Percentiles rank a stretch among this genome's conserved stretches.
Evolutionary conservation across 2,888 invertebrate genomes (phyloP).

Genomic region (Pyralis farinalis): DNA sequence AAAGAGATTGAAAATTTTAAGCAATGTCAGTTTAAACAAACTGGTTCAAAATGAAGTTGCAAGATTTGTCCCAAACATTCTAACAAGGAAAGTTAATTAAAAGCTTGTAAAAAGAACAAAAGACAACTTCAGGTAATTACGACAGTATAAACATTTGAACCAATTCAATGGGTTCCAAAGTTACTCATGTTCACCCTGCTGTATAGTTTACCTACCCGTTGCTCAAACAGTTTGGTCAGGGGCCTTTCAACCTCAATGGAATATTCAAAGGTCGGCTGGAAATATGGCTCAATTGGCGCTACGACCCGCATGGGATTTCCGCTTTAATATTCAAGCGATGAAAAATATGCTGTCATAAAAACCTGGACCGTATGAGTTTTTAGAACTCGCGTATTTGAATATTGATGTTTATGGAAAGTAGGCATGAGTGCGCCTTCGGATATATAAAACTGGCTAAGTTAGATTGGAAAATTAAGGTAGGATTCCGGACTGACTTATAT

Average conservation of each 20-base stretch:
- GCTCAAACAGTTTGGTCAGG: conserved; percentile 46
- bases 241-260: conserved; percentile 61
- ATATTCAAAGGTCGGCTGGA: conserved; percentile 69
- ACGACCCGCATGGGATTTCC: conserved; percentile 58
- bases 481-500: no score
- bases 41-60: no score
- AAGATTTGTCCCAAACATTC: no score
- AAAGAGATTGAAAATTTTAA: no score
- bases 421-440: conserved; percentile 18
- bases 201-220: conserved; percentile 34
- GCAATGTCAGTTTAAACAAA: no score
- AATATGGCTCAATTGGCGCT: conserved; percentile 67
- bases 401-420: conserved; percentile 70
- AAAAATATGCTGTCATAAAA: conserved; percentile 72
- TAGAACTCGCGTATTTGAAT: conserved; percentile 64
- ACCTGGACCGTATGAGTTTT: conserved; percentile 68
- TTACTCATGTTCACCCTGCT: conserved; percentile 27
- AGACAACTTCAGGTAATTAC: no score
- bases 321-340: conserved; percentile 72
- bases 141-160: no score
- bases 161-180: conserved; percentile 2
- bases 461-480: no score
- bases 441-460: not conserved
- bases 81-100: no score
- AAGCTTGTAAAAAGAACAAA: no score